These are phyloP conservation scores for Dasysyrphus albostriatus DNA, from an alignment of 2,888 invertebrate genomes.

Conservation along the genomic window DNA sequence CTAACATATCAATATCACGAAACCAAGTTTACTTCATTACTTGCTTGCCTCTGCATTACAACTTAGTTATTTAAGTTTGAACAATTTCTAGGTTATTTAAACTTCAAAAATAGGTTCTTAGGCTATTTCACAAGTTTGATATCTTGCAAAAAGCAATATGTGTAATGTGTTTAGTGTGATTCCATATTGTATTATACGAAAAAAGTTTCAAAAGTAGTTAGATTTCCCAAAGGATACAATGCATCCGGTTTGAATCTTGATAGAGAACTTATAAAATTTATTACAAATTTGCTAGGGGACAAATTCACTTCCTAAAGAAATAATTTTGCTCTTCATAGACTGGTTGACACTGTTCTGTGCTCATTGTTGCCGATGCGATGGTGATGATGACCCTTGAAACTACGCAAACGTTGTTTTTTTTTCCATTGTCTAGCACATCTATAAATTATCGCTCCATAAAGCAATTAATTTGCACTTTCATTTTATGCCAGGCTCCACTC, in stretches of 20 bases:
- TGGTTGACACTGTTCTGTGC: constrained; percentile 9
- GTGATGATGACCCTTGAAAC: constrained; percentile 72
- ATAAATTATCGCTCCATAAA: constrained; percentile 83
- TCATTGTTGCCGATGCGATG: constrained; percentile 49
- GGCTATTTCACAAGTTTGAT: neutral
- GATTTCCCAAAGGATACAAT: constrained; percentile 63
- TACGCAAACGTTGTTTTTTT: constrained; percentile 56
- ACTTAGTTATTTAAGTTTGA: too few species aligned
- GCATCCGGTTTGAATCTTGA: constrained; percentile 78
- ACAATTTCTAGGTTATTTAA: too few species aligned
- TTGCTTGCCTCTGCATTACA: too few species aligned
- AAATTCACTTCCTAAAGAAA: constrained; percentile 53
- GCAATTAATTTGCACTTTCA: constrained; percentile 81
- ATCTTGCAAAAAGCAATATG: neutral
- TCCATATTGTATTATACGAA: neutral
- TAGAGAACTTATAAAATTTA: constrained; percentile 81
- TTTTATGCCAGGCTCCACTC: constrained; percentile 59
- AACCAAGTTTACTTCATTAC: too few species aligned
- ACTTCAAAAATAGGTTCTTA: too few species aligned
- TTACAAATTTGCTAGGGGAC: constrained; percentile 77
- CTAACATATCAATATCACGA: too few species aligned
- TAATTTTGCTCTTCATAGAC: constrained; percentile 30
- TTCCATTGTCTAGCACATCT: constrained; percentile 78
- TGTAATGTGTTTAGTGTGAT: neutral
- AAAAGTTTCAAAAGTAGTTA: neutral